Base-by-base conservation (phyloP, 2,797 vertebrate species). In the Oreochromis grahami region DNA sequence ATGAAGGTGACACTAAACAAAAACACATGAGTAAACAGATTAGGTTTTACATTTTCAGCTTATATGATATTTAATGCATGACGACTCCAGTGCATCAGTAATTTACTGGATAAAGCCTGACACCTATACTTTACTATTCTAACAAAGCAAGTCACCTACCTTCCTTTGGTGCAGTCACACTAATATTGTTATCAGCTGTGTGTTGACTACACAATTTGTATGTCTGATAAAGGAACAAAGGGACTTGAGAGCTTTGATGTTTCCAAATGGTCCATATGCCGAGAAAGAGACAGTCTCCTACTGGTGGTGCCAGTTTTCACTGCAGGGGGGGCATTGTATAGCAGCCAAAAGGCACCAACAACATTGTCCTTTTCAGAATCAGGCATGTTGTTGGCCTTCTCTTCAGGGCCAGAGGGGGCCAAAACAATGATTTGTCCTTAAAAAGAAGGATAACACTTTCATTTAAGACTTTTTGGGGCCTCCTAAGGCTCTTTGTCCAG, bases 191-290 rank as follows among this genome's bases (percentile, higher is more conserved):
- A 94, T 95, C 94, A 93, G 87, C 51, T 7, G 78, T 85, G 90
- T 92, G 93, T 87, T 90, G 82, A 91, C 89, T 85, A 85, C 81
- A 90, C 91, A 93, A 90, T 93, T 92, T 94, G 94, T 94, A 58
- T 50, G 89, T 83, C 90, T 91, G 92, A 96, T 93, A 94, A 94
- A 93, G 90, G 87, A 92, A 96, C 93, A 95, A 94, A 94, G 89
- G 60, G 79, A 29, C 6, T 82, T 24, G 52, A 80, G 85, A 82
- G 79, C 94, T 95, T 95, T 96, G 94, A 96, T 92, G 92, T 91
- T 63, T 48, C 87, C 92, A 94, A 95, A 93, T 94, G 93, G 91
- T 79, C 87, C 87, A 87, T 65, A 84, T 91, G 90, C 80, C 77
- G 82, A 63, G 63, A 83, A 65, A 84, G 80, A 89, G 86, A 85